Evolutionary conservation across 2,113 vertebrate genomes (phyloP).

Genomic region (Hemicordylus capensis): DNA sequence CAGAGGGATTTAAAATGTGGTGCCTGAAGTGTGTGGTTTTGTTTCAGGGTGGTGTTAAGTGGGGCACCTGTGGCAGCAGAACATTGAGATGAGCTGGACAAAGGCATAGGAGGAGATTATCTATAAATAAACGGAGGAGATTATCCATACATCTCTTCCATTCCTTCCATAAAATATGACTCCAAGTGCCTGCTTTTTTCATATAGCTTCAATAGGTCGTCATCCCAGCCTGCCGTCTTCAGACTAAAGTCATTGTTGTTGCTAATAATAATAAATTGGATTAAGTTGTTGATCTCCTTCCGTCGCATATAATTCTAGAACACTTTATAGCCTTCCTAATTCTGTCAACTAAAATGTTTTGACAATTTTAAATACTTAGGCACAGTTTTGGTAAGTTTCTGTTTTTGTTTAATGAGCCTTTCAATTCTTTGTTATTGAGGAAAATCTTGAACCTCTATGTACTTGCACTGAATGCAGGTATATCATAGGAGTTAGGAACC

Average conservation of each 20-base stretch:
- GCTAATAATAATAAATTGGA: background rate
- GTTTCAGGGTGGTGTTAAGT: background rate
- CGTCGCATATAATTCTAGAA: background rate
- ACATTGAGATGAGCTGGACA: background rate
- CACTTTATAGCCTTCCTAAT: background rate
- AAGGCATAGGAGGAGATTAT: background rate
- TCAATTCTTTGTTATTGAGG: background rate
- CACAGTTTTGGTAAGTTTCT: background rate
- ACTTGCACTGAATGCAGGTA: background rate
- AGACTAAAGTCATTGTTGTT: background rate
- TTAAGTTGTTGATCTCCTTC: background rate
- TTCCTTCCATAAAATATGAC: background rate
- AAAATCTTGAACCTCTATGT: background rate
- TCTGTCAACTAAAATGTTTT: background rate
- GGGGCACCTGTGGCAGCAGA: background rate
- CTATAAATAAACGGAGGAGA: no score
- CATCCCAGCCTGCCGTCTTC: background rate
- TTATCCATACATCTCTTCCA: background rate
- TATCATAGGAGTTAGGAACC: background rate
- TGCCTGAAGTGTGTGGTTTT: background rate
- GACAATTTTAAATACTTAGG: background rate
- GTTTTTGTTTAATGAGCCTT: background rate
- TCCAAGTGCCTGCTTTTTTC: background rate
- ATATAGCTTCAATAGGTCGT: background rate
- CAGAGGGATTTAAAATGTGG: background rate